Evolutionary conservation across 2,797 vertebrate genomes (phyloP), one percentile per base, ranked within the genome.

Genomic region (Alfaro cultratus): DNA sequence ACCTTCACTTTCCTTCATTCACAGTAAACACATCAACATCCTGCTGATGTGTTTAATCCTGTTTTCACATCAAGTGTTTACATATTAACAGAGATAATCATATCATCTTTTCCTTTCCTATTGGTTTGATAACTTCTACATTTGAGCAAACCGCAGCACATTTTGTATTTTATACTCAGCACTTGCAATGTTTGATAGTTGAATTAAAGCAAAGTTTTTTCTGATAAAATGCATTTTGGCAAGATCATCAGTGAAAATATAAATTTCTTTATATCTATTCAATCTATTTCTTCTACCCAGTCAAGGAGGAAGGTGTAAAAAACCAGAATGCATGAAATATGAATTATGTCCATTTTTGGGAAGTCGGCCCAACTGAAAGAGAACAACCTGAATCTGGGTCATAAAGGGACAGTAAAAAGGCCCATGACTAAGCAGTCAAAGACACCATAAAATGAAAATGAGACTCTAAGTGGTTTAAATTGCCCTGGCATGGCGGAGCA

Each of bases 341-440:
- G 70, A 83, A 74, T 85, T 74, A 39, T 39, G 34, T 67, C 34
- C 8, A 79, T 74, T 82, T 84, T 75, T 12, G 76, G 78, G 41
- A 80, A 75, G 51, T 43, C 74, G n/a, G 79, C 70, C 29, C 55
- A 84, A 87, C 81, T 89, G 46, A 73, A 86, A 86, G 83, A 91
- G 80, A 80, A 82, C 43, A 79, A 80, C 80, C 71, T 78, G 78
- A 57, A 80, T 79, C 8, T 78, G 78, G 62, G 79, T 79, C 8
- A 34, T 90, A 94, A 95, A 88, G 87, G 94, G 90, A 94, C 91
- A 90, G 89, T 93, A 93, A 95, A 94, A 84, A 92, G 86, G 87
- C 88, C 85, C 80, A 92, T 94, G 94, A 95, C 94, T 95, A 94
- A 95, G 95, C 94, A 95, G 94, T 93, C 74, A 2, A 92, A 90